phyloP scores from a whole-genome alignment of 2,113 vertebrate species.

The Colaptes auratus region DNA sequence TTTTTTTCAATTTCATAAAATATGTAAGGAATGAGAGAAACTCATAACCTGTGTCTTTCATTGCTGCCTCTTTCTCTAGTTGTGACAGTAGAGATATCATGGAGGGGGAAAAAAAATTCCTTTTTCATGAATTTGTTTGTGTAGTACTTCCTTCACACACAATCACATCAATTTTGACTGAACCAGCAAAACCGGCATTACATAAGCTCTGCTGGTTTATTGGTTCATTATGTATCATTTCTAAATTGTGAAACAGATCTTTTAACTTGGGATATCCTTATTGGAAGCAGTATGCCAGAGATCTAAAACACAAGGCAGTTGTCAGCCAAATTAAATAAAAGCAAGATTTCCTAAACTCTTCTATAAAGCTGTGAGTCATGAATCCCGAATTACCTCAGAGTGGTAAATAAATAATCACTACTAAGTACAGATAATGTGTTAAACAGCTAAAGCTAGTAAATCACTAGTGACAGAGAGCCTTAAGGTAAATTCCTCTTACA shows the following conservation, averaged over 20 bases:
- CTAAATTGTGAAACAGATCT: constrained; percentile 34
- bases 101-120: background rate
- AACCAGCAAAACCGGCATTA: background rate
- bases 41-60: background rate
- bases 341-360: constrained; percentile 63
- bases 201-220: background rate
- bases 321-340: constrained; percentile 70
- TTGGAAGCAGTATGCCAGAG: constrained; percentile 61
- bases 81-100: background rate
- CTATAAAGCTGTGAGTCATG: constrained; percentile 69
- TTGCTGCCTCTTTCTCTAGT: background rate
- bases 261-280: constrained; percentile 28
- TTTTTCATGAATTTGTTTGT: background rate
- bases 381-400: constrained; percentile 71
- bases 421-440: constrained; percentile 79
- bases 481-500: constrained; percentile 72
- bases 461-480: constrained; percentile 77
- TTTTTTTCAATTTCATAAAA: constrained; percentile 15
- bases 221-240: background rate
- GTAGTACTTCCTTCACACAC: background rate
- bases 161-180: background rate
- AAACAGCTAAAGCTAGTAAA: constrained; percentile 78
- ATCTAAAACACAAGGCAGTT: constrained; percentile 61
- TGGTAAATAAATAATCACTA: constrained; percentile 81
- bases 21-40: background rate